Evolutionary conservation across 2,113 vertebrate species (phyloP).

Genomic region (Ptychochromis oligacanthus): DNA sequence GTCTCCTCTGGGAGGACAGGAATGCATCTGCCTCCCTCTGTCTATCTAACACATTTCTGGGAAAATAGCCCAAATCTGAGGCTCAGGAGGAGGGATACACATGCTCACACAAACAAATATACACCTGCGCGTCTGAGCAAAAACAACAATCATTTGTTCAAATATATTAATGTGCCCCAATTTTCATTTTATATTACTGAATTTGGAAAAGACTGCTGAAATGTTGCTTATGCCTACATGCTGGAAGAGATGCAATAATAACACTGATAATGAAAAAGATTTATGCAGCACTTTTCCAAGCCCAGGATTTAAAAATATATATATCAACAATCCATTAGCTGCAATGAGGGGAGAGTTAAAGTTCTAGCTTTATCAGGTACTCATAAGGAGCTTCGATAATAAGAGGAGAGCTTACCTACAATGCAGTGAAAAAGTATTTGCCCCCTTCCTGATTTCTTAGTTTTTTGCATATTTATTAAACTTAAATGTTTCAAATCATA

Average conservation of each 20-base stretch:
- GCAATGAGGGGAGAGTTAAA: conserved; percentile 45
- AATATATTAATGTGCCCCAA: conserved; percentile 5
- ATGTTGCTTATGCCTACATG: conserved; percentile 31
- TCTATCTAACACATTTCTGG: conserved; percentile 70
- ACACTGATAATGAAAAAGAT: conserved; percentile 37
- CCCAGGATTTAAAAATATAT: conserved; percentile 39
- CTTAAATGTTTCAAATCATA: too few species aligned
- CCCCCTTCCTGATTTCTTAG: too few species aligned
- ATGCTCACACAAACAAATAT: conserved; percentile 21
- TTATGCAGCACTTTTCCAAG: conserved; percentile 19
- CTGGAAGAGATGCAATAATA: conserved; percentile 37
- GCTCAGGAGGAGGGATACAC: conserved; percentile 44
- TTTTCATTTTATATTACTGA: conserved; percentile 21
- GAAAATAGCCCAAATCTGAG: conserved; percentile 68
- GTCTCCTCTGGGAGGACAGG: conserved; percentile 76
- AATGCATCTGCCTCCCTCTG: conserved; percentile 77
- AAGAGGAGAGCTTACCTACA: conserved; percentile 37
- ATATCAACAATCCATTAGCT: conserved; percentile 58
- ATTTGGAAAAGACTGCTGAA: conserved; percentile 9
- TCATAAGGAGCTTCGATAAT: conserved; percentile 38
- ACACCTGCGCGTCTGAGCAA: background rate
- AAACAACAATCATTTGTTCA: conserved; percentile 30
- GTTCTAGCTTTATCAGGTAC: conserved; percentile 47
- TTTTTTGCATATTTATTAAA: too few species aligned
- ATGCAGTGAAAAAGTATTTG: too few species aligned